Conservation (phyloP, 23 tunicate genomes). For the Ciona savignyi region DNA sequence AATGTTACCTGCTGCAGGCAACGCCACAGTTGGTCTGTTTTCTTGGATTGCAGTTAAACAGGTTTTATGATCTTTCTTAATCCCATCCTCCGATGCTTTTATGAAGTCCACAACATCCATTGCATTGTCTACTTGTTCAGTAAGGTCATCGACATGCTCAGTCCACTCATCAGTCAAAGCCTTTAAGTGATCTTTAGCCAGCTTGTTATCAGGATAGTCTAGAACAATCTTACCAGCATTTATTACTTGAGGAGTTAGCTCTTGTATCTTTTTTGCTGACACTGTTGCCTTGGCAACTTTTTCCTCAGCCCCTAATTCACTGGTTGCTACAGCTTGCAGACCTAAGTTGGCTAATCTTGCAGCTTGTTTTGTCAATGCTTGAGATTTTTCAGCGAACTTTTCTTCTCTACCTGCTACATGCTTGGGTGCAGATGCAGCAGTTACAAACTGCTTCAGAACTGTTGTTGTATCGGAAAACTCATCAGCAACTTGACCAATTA, state of each 20-base stretch:
- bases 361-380: slow-evolving; percentile 50
- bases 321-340: slow-evolving; percentile 67
- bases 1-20: slow-evolving; percentile 87
- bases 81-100: slow-evolving; percentile 73
- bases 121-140: slow-evolving; percentile 81
- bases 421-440: slow-evolving; percentile 76
- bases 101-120: slow-evolving; percentile 78
- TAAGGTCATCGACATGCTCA: slow-evolving; percentile 72
- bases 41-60: slow-evolving; percentile 56
- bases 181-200: slow-evolving; percentile 84
- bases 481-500: slow-evolving; percentile 78
- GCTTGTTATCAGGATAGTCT: slow-evolving; percentile 71
- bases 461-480: slow-evolving; percentile 93
- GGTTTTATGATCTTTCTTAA: slow-evolving; percentile 59
- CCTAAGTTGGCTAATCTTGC: slow-evolving; percentile 56
- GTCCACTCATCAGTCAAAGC: slow-evolving; percentile 79
- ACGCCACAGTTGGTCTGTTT: slow-evolving; percentile 30
- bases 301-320: slow-evolving; percentile 57
- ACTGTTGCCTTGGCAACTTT: slow-evolving; percentile 47
- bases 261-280: slow-evolving; percentile 53
- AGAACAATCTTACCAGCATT: slow-evolving; percentile 95
- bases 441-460: slow-evolving; percentile 59
- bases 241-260: slow-evolving; percentile 82
- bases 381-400: slow-evolving; percentile 54
- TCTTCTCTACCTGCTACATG: slow-evolving; percentile 30